Evolutionary conservation across 2,113 vertebrate genomes (phyloP).

Genomic region (Syngnathoides biaculeatus): DNA sequence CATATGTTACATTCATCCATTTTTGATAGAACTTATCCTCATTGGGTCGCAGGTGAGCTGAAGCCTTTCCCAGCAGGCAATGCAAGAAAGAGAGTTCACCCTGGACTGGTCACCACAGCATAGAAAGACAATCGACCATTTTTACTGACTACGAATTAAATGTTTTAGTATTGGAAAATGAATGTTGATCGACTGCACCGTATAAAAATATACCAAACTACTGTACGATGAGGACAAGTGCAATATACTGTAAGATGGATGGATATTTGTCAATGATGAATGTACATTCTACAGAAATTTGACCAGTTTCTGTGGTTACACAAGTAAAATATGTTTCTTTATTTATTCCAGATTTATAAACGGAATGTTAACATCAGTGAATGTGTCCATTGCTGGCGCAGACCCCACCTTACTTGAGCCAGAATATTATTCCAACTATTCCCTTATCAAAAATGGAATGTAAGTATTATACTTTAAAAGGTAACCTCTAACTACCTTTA

Average conservation of each 20-base stretch:
- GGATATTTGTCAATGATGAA: neutral
- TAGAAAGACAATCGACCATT: too few relatives aligned
- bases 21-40: neutral
- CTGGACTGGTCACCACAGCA: too few relatives aligned
- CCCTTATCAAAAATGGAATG: conserved; percentile 63
- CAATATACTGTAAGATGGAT: neutral
- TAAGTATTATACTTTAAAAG: conserved; percentile 65
- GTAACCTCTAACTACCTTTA: neutral
- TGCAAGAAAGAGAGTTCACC: too few relatives aligned
- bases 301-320: neutral
- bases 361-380: conserved; percentile 50
- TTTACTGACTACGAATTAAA: neutral
- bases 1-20: neutral
- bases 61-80: too few relatives aligned
- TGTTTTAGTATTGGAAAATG: neutral
- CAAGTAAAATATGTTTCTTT: neutral
- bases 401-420: conserved; percentile 23
- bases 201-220: neutral
- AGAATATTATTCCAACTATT: conserved; percentile 65
- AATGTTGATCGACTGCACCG: neutral
- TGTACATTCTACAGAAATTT: neutral
- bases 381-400: conserved; percentile 40
- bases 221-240: neutral
- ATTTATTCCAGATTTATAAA: conserved; percentile 82
- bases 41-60: neutral